Base-by-base conservation (phyloP, 2,797 vertebrate genomes). In the Hippocampus kuda region DNA sequence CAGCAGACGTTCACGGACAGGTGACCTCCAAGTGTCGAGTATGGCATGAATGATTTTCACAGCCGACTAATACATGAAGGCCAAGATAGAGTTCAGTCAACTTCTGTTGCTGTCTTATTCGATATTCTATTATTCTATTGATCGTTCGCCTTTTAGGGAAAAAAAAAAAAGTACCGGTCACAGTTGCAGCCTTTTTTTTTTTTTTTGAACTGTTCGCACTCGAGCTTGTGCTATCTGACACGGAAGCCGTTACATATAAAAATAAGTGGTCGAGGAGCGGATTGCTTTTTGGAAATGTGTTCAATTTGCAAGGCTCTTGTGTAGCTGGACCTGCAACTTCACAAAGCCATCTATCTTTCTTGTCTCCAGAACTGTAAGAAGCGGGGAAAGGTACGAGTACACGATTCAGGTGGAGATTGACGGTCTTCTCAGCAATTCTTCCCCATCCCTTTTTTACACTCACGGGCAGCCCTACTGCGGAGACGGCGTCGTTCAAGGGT, bases 391-490 rank as follows among this genome's bases (percentile, higher is more conserved):
- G 72, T 99, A 98, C 81, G 84, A 62, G 38, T 99, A 98, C 83
- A 91, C 87, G 61, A 86, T 98, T 68, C 93, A 93, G 80, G 94
- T 92, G 41, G 80, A 92, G 66, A 89, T 90, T 24, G 92, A 87
- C 2, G 77, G 88, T 46, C 80, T 89, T 38, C 70, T 91, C 38
- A 95, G 95, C 68, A 90, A 93, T 73, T 81, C 87, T 0, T 98
- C 96, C 0, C 93, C 93, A 4, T 78, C 91, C 0, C 88, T 99
- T 0, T 2, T 89, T 78, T 94, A 96, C 13, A 74, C 87, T 48
- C 93, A 94, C 0, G 94, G 94, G 66, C 75, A 91, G 15, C 72
- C 91, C 60, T 98, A 92, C 85, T 99, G 97, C 16, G 95, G 96
- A 24, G 94, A 99, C 51, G 93, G 94, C 44, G 84, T 85, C 78